Evolutionary conservation across 37 sponge, comb jelly and placozoan genomes (phyloP).

Genomic region (Oscarella lobularis): DNA sequence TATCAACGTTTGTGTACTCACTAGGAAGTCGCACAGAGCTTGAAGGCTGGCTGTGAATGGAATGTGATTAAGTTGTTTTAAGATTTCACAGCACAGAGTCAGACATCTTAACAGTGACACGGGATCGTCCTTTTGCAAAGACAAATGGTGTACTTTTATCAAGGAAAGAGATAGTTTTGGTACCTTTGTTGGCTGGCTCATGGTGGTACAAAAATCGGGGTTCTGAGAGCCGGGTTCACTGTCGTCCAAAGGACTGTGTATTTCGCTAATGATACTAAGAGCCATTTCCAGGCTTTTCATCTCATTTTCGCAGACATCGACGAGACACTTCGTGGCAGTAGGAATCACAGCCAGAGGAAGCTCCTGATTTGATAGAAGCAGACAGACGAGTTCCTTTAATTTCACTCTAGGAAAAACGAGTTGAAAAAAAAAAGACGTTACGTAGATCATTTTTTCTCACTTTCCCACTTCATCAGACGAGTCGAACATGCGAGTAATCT

Average conservation of each 20-base stretch:
- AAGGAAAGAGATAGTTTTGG: too few relatives aligned
- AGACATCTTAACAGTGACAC: background rate
- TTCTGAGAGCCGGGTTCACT: too few relatives aligned
- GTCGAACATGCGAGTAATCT: background rate
- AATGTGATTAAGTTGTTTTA: background rate
- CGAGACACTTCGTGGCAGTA: background rate
- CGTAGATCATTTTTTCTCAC: background rate
- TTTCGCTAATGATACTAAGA: background rate
- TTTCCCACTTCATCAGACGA: background rate
- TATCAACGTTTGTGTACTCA: too few relatives aligned
- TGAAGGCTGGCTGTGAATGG: background rate
- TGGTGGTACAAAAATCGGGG: too few relatives aligned
- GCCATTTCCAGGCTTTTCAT: background rate
- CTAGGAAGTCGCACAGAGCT: background rate
- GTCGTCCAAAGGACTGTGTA: background rate
- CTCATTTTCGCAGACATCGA: background rate
- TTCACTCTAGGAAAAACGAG: too few relatives aligned
- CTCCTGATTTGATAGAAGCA: background rate
- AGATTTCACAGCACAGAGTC: background rate
- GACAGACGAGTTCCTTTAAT: too few relatives aligned
- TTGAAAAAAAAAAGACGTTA: too few relatives aligned
- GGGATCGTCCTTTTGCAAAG: background rate
- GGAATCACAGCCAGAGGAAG: background rate
- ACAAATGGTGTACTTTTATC: too few relatives aligned
- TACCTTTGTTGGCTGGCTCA: too few relatives aligned